Evolutionary conservation across 2,888 invertebrate species (phyloP), one percentile per base, ranked within the genome.

Genomic region (Drosophila leonis): DNA sequence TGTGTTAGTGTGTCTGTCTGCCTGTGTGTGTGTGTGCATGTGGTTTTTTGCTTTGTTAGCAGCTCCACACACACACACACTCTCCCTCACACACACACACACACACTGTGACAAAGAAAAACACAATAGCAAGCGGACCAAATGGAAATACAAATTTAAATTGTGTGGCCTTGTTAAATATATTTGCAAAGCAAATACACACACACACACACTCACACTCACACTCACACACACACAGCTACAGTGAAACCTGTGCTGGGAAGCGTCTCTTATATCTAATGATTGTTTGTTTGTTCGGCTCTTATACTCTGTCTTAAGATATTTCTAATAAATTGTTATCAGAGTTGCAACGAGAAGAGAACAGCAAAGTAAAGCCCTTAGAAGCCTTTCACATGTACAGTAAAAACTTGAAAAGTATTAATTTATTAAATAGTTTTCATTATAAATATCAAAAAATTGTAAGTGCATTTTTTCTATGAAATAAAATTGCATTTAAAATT

Each of bases 251-350:
- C 77, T 71, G 77, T 69, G 48, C 65, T 51, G 24, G 18, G 57
- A 68, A 37, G 29, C 56, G 13, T 33, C 48, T 64, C 48, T 57
- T 71, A 83, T 77, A 70, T 78, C 77, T 83, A 88, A 88, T 86
- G 86, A 90, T 88, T 88, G 79, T 85, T 85, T 90, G 82, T 79
- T 75, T 71, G 57, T 67, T 61, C 56, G 12, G 18, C 24, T 52
- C 33, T 24, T 35, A 67, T 67, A 65, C 65, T 24, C 65, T 65
- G 8, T n/a, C 33, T 6, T n/a, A 9, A 7, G 31, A 10, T 20
- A 12, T 46, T 46, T 46, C 9, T 27, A 20, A 9, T 12, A n/a
- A 27, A n/a, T 18, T 24, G 12, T 0, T 20, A n/a, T 27, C 7
- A 13, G 20, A 37, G 20, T 20, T 51, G 29, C 13, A 24, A 29